phyloP scores from a whole-genome alignment of 1,140 invertebrate species.

The Dryas iulia region DNA sequence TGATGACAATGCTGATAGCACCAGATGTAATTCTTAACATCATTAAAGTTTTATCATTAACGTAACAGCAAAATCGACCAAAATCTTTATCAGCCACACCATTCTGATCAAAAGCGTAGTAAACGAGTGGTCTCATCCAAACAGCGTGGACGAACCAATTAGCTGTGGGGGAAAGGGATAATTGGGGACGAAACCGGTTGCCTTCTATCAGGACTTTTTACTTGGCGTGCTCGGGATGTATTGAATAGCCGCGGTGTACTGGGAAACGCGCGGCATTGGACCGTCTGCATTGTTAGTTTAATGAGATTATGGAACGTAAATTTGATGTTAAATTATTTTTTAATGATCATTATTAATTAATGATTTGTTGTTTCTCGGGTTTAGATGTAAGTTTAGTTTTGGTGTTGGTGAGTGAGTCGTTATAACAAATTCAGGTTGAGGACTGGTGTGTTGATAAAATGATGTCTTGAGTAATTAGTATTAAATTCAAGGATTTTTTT shows the following conservation, averaged over 20 bases:
- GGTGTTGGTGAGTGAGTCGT: no score
- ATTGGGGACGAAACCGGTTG: slow-evolving; percentile 48
- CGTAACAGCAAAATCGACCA: not conserved
- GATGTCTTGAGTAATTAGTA: no score
- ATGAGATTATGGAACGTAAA: slow-evolving; percentile 28
- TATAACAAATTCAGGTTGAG: no score
- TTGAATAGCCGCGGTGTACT: slow-evolving; percentile 22
- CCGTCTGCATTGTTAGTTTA: slow-evolving; percentile 14
- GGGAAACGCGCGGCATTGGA: slow-evolving; percentile 20
- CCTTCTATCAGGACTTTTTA: slow-evolving; percentile 39
- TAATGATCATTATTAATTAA: not conserved
- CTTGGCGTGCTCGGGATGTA: slow-evolving; percentile 31
- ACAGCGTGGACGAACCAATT: slow-evolving; percentile 34
- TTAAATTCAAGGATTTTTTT: no score
- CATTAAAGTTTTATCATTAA: not conserved
- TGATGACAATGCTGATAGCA: no score
- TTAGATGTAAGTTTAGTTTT: no score
- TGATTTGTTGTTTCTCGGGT: not conserved
- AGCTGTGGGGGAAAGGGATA: slow-evolving; percentile 37
- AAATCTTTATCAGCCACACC: not conserved
- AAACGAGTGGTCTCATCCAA: not conserved
- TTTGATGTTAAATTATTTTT: slow-evolving; percentile 3
- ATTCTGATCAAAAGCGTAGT: not conserved
- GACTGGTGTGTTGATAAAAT: no score
- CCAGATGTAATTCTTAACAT: no score